These are phyloP conservation scores for Petrolisthes manimaculis DNA, from an alignment of 2,888 invertebrate genomes.

Conservation along the genomic window DNA sequence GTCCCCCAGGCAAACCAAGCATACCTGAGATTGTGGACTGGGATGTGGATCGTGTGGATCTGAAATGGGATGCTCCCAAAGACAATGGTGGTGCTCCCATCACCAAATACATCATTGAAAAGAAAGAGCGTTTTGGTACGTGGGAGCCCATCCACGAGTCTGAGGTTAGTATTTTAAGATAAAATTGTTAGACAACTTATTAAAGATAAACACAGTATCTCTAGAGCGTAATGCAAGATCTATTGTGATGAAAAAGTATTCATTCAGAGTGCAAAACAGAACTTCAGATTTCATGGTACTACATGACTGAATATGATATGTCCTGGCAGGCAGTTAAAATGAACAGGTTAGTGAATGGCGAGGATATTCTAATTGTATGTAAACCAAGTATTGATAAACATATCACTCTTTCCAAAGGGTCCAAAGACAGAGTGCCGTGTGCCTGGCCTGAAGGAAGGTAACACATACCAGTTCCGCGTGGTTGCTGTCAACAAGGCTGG, in stretches of 20 bases:
- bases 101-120: constrained; percentile 89
- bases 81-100: constrained; percentile 84
- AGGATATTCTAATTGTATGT: too few species aligned
- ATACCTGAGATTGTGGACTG: constrained; percentile 87
- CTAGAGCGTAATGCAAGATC: too few species aligned
- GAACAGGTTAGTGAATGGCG: too few species aligned
- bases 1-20: constrained; percentile 90
- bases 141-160: constrained; percentile 87
- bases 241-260: too few species aligned
- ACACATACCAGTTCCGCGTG: constrained; percentile 95
- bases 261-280: too few species aligned
- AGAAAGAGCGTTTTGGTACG: constrained; percentile 84
- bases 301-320: too few species aligned
- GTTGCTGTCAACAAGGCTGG: constrained; percentile 95
- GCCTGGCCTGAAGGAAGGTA: constrained; percentile 88
- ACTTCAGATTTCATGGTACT: too few species aligned
- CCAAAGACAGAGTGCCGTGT: constrained; percentile 86
- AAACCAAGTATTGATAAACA: too few species aligned
- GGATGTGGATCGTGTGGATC: constrained; percentile 88
- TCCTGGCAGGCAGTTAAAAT: too few species aligned
- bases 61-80: constrained; percentile 86
- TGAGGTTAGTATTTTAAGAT: constrained; percentile 72
- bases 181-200: too few species aligned
- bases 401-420: constrained; percentile 72
- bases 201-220: too few species aligned